phyloP scores from a whole-genome alignment of 2,797 vertebrate species.

The Vultur gryphus region DNA sequence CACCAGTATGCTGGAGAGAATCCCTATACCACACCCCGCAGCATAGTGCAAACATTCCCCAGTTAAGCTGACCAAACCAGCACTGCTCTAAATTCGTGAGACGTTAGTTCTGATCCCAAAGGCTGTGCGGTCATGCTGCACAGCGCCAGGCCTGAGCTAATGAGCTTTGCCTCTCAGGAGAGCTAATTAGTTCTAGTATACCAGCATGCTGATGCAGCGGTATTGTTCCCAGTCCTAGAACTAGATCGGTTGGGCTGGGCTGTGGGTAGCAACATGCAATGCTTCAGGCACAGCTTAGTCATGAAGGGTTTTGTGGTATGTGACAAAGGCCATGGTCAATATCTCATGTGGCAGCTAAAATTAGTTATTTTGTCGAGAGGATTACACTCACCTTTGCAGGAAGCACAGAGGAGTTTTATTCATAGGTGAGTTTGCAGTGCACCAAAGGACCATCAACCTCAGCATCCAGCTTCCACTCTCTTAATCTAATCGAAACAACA shows the following conservation, averaged over 20 bases:
- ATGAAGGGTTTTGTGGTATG: neutral
- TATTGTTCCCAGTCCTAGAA: neutral
- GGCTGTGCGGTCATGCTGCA: neutral
- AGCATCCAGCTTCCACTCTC: neutral
- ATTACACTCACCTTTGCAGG: neutral
- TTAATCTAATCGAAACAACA: neutral
- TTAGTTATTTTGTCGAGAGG: neutral
- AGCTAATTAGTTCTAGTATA: conserved; percentile 27
- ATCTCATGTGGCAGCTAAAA: neutral
- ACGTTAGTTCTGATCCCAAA: neutral
- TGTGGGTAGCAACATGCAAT: neutral
- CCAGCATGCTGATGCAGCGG: neutral
- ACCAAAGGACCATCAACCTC: neutral
- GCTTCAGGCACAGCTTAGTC: neutral
- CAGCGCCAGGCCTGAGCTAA: neutral
- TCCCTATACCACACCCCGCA: neutral
- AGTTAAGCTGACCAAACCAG: neutral
- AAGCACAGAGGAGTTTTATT: neutral
- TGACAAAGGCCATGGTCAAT: neutral
- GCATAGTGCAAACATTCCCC: neutral
- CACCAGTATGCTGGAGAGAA: neutral
- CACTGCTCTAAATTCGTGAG: neutral
- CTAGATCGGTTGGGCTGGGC: neutral
- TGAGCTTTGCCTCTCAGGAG: conserved; percentile 22
- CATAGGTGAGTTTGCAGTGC: neutral